Conservation (phyloP, 2,888 invertebrate species). For the Argyra leucocephala region DNA sequence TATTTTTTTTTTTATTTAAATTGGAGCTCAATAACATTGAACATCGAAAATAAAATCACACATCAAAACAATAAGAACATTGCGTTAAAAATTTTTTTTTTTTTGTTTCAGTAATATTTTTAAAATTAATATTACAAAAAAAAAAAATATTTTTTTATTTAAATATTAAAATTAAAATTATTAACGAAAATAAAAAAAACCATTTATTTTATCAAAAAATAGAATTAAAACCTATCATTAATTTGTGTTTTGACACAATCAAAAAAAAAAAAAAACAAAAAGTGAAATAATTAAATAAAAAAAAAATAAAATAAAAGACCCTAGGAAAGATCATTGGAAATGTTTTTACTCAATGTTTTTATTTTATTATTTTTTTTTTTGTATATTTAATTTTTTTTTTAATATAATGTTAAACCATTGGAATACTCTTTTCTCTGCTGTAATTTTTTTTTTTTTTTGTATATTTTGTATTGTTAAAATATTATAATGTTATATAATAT, state of each 20-base stretch:
- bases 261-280: neutral
- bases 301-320: slow-evolving; percentile 12
- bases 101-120: no score
- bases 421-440: neutral
- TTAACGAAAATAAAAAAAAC: no score
- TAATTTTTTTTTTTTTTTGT: neutral
- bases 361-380: slow-evolving; percentile 9
- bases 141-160: no score
- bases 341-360: slow-evolving; percentile 17
- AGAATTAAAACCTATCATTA: neutral
- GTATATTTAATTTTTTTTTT: neutral
- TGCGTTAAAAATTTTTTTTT: no score
- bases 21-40: neutral
- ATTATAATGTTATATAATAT: no score
- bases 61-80: slow-evolving; percentile 9
- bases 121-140: no score
- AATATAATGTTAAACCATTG: neutral
- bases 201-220: neutral
- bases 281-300: neutral
- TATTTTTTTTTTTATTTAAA: neutral
- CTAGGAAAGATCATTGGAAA: slow-evolving; percentile 25
- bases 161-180: no score
- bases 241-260: neutral
- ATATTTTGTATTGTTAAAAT: no score
- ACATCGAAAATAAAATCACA: slow-evolving; percentile 11